Evolutionary conservation across 2,888 invertebrate species (phyloP).

Genomic region (Hedychridium roseum): DNA sequence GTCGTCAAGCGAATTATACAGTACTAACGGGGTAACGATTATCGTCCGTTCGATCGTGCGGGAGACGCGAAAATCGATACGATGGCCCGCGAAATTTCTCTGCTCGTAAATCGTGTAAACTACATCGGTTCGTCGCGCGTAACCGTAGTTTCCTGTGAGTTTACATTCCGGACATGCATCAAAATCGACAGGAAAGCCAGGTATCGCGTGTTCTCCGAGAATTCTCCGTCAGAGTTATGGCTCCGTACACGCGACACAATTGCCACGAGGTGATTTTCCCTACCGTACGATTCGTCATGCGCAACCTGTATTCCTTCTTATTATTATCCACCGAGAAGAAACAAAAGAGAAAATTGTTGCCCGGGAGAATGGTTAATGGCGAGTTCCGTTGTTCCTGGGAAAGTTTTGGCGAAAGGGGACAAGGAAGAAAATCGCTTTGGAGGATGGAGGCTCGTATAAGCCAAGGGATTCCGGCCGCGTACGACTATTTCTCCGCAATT

Average conservation of each 20-base stretch:
- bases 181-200: slow-evolving; percentile 19
- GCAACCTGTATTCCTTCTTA: too few relatives aligned
- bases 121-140: slow-evolving; percentile 15
- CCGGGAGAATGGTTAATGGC: not conserved
- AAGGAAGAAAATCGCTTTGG: too few relatives aligned
- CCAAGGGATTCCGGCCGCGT: slow-evolving; percentile 32
- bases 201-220: slow-evolving; percentile 39
- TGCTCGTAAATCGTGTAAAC: slow-evolving; percentile 32
- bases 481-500: slow-evolving; percentile 43
- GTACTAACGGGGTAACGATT: too few relatives aligned
- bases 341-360: not conserved
- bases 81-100: not conserved
- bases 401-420: too few relatives aligned
- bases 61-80: not conserved
- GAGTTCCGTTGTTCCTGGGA: too few relatives aligned
- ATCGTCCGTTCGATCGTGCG: too few relatives aligned
- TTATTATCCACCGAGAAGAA: not conserved
- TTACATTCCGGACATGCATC: slow-evolving; percentile 18
- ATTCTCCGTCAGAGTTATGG: slow-evolving; percentile 33
- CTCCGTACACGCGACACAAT: slow-evolving; percentile 34
- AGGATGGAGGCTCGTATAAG: too few relatives aligned
- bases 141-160: slow-evolving; percentile 22
- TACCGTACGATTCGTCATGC: slow-evolving; percentile 6
- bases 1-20: slow-evolving; percentile 33
- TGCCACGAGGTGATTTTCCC: slow-evolving; percentile 25